Base-by-base conservation (phyloP, 2,797 vertebrate species). In the Myotis daubentonii region DNA sequence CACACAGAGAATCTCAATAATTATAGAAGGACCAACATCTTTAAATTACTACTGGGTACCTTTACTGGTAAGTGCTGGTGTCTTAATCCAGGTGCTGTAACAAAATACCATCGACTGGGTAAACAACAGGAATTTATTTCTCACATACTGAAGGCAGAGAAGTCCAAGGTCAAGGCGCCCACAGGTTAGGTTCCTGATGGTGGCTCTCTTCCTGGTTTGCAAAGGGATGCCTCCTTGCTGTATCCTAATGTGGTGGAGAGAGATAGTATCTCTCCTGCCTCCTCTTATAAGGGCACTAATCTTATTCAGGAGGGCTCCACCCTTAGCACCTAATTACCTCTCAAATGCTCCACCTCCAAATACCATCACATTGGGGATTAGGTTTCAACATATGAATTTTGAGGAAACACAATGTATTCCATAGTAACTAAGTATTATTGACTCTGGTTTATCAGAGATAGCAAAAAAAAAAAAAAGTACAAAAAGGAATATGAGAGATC, bases 31-130 rank as follows among this genome's bases (percentile, higher is more conserved):
- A 96, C 99, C 99, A 53, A 99, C 99, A 0, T 95, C 98, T 0
- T 97, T 99, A 94, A 99, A 99, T 98, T 99, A 99, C 98, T 99
- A 99, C 98, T 99, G 99, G 99, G 98, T 99, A 38, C 99, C 99
- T 12, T 97, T 99, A 80, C 85, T 99, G 99, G 99, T 99, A 98
- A 99, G 99, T 55, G 88, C 85, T 70, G 28, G 11, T 41, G 5
- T 47, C 28, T 79, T 33, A 30, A 33, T 84, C 49, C 38, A 28
- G 55, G 44, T 19, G 30, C 82, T 70, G 16, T 84, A 53, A 55
- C 74, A 92, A 82, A 81, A n/a, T 57, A 55, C 11, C 10, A 22
- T 4, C 30, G 51, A 38, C 11, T 33, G 19, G 9, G 41, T 53
- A 36, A 80, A 66, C 47, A 88, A 62, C 1, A 84, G 16, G 47